Conservation (phyloP, 2,113 vertebrate genomes). For the Pterocles gutturalis region DNA sequence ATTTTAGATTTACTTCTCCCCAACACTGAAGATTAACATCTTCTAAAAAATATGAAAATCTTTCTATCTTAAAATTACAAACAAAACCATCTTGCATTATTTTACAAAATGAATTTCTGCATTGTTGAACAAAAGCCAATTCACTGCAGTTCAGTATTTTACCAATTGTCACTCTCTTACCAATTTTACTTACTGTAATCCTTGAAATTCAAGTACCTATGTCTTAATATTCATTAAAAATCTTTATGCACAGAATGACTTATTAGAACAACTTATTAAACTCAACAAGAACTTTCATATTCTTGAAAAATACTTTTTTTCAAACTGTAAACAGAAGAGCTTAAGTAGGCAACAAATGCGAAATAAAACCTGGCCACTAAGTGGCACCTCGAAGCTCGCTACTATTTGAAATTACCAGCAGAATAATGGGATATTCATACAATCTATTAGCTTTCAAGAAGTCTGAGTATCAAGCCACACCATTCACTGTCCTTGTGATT, state of each 20-base stretch:
- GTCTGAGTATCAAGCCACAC: accelerated
- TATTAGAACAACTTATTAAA: background rate
- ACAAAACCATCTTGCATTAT: background rate
- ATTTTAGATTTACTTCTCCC: background rate
- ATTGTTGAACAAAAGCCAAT: background rate
- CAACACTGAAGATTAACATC: background rate
- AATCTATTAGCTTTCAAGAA: background rate
- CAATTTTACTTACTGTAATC: background rate
- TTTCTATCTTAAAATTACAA: background rate
- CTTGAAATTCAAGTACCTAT: background rate
- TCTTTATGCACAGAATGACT: background rate
- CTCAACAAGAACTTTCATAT: background rate
- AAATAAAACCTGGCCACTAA: background rate
- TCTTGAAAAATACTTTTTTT: background rate
- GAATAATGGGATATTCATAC: background rate
- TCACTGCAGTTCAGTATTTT: background rate
- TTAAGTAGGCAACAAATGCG: background rate
- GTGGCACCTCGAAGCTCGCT: background rate
- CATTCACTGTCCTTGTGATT: accelerated
- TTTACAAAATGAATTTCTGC: background rate
- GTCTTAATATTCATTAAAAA: background rate
- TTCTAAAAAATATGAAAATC: background rate
- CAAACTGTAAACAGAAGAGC: background rate
- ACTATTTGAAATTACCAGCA: background rate
- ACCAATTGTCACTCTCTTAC: background rate